Evolutionary conservation across 2,888 invertebrate genomes (phyloP).

Genomic region (Trachelus iudaicus): DNA sequence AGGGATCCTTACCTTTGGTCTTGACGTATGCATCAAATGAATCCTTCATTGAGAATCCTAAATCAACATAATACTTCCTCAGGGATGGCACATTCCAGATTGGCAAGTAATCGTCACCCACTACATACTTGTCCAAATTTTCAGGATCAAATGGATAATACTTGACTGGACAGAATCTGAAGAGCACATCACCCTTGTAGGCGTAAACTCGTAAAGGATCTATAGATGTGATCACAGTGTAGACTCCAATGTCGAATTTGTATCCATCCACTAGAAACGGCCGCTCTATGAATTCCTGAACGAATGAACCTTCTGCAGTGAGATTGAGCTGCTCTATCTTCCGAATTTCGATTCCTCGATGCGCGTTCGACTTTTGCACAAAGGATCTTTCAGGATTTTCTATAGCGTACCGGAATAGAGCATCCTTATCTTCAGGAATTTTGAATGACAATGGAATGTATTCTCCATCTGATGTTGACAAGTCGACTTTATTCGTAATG

Average conservation of each 20-base stretch:
- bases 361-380: constrained; percentile 92
- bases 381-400: constrained; percentile 79
- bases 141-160: constrained; percentile 91
- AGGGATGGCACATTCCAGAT: constrained; percentile 91
- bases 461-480: constrained; percentile 82
- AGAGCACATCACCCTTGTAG: constrained; percentile 88
- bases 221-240: constrained; percentile 90
- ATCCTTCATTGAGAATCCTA: constrained; percentile 87
- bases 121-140: constrained; percentile 89
- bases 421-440: constrained; percentile 79
- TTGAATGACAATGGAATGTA: constrained; percentile 91
- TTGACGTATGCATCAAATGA: constrained; percentile 83
- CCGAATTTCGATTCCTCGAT: constrained; percentile 86
- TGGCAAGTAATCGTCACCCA: constrained; percentile 94
- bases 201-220: constrained; percentile 90
- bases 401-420: constrained; percentile 76
- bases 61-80: constrained; percentile 74
- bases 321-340: constrained; percentile 78
- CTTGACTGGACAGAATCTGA: constrained; percentile 89
- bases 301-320: constrained; percentile 78
- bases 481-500: constrained; percentile 90
- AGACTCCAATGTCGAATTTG: constrained; percentile 97
- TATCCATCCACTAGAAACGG: constrained; percentile 92
- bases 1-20: constrained; percentile 76
- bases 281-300: constrained; percentile 90